Conservation (phyloP, 2,888 invertebrate species). For the Nipponacmea schrenckii region DNA sequence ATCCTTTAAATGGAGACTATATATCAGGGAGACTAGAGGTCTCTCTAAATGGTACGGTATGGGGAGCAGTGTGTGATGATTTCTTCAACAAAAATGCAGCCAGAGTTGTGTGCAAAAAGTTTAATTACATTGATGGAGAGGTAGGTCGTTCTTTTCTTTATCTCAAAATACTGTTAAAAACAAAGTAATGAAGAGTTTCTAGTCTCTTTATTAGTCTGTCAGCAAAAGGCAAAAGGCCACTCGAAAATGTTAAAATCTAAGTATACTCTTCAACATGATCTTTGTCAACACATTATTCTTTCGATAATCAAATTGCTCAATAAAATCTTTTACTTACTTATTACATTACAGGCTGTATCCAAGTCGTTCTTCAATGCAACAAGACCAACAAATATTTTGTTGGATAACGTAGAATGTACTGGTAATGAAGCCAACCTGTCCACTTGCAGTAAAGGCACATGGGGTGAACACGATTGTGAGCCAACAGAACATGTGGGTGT, state of each 20-base stretch:
- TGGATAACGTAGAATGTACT: slow-evolving; percentile 26
- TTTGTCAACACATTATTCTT: no score
- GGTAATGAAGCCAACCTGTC: slow-evolving; percentile 26
- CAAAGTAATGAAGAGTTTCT: neutral
- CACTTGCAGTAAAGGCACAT: slow-evolving; percentile 17
- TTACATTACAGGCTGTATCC: slow-evolving; percentile 15
- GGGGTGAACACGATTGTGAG: slow-evolving; percentile 23
- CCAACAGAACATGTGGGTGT: slow-evolving; percentile 29
- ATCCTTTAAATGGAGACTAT: neutral
- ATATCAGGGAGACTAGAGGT: slow-evolving; percentile 29
- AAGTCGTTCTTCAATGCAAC: slow-evolving; percentile 17
- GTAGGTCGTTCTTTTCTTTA: neutral
- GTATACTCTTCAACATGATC: no score
- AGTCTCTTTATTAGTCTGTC: neutral
- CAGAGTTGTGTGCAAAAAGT: slow-evolving; percentile 44
- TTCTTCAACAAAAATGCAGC: slow-evolving; percentile 43
- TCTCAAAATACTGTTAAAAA: neutral
- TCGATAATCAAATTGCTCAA: no score
- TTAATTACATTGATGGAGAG: slow-evolving; percentile 35
- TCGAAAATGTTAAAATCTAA: neutral
- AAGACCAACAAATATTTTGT: slow-evolving; percentile 12
- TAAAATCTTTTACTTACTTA: no score
- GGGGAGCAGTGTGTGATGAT: slow-evolving; percentile 53
- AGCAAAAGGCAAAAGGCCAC: no score
- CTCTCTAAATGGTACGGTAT: slow-evolving; percentile 30